phyloP scores from a whole-genome alignment of 1,140 invertebrate genomes.

The Cydia fagiglandana region DNA sequence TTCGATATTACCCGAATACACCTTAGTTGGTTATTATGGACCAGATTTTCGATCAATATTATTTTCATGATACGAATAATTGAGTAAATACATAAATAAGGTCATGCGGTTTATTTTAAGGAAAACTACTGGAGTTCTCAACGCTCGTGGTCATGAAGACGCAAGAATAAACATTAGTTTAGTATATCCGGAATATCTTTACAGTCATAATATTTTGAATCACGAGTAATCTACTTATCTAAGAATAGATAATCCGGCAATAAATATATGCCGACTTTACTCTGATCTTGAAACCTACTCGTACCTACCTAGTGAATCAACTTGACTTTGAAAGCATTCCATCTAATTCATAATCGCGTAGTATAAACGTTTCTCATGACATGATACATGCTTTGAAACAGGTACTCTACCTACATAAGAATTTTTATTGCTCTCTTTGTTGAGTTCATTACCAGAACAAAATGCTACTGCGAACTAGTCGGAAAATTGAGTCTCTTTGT shows the following conservation, averaged over 20 bases:
- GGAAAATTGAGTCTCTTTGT: too few species aligned
- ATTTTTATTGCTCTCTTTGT: neutral
- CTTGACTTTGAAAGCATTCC: constrained; percentile 16
- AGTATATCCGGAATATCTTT: constrained; percentile 18
- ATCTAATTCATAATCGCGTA: neutral
- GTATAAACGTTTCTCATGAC: neutral
- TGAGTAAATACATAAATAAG: neutral
- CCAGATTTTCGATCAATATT: neutral
- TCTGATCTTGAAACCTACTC: constrained; percentile 1
- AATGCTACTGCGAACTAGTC: too few species aligned
- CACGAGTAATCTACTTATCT: constrained; percentile 14
- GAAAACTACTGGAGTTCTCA: neutral
- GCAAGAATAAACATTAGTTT: constrained; percentile 12
- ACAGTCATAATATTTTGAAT: constrained; percentile 28
- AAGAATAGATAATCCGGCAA: constrained; percentile 11
- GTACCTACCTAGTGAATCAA: neutral
- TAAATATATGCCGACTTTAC: neutral
- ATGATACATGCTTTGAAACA: neutral
- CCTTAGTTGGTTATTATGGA: neutral
- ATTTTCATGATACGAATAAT: neutral
- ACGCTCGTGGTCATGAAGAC: neutral
- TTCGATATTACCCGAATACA: too few species aligned
- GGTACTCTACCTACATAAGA: neutral
- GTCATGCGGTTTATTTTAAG: neutral
- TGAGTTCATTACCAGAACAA: too few species aligned